Evolutionary conservation across 2,888 invertebrate species (phyloP).

Genomic region (Masnerella sp.): DNA sequence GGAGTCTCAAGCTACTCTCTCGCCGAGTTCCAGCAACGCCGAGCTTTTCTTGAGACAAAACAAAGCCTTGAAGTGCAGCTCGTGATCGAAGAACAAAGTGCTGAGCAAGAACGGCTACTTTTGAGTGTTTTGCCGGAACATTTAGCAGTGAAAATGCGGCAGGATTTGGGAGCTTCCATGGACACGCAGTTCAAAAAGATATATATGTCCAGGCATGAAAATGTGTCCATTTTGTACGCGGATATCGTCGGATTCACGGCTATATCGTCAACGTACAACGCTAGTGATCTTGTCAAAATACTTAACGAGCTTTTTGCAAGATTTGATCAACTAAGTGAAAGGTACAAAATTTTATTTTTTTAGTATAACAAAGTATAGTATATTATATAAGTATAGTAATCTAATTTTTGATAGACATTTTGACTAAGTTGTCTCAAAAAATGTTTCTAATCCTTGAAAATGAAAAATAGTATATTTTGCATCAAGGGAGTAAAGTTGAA

Average conservation of each 20-base stretch:
- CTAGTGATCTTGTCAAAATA: slow-evolving; percentile 96
- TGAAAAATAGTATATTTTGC: no score
- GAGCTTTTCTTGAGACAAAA: slow-evolving; percentile 93
- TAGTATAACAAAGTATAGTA: no score
- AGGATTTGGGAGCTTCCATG: slow-evolving; percentile 91
- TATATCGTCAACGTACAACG: slow-evolving; percentile 95
- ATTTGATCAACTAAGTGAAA: slow-evolving; percentile 89
- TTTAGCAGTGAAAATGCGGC: slow-evolving; percentile 97
- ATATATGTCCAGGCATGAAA: slow-evolving; percentile 97
- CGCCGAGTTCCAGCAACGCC: slow-evolving; percentile 91
- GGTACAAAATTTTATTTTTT: no score
- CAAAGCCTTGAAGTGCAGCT: slow-evolving; percentile 94
- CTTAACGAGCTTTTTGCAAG: slow-evolving; percentile 96
- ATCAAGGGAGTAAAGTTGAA: no score
- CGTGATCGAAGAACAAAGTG: slow-evolving; percentile 95
- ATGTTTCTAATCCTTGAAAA: no score
- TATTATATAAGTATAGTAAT: no score
- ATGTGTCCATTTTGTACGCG: slow-evolving; percentile 98
- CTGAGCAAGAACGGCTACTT: slow-evolving; percentile 94
- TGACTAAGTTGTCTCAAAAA: no score
- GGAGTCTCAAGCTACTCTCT: slow-evolving; percentile 85
- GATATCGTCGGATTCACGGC: slow-evolving; percentile 99
- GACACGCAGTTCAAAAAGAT: slow-evolving; percentile 98
- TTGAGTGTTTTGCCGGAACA: slow-evolving; percentile 96
- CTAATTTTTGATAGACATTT: no score